phyloP scores from a whole-genome alignment of 1,140 invertebrate genomes.

The Nautilus pompilius region DNA sequence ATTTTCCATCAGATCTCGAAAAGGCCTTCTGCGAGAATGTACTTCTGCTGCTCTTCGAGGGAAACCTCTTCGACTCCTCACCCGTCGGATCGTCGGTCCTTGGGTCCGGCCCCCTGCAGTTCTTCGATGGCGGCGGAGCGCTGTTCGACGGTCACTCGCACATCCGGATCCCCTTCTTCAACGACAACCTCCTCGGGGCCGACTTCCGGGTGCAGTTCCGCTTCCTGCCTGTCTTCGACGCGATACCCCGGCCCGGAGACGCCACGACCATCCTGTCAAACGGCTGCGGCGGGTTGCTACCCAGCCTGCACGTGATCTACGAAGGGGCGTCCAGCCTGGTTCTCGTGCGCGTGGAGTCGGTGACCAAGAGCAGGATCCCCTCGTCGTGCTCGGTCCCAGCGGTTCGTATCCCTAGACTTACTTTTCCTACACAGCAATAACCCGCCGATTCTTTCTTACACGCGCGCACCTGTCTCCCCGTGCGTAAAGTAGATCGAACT shows the following conservation, averaged over 20 bases:
- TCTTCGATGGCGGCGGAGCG: background rate
- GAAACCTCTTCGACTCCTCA: background rate
- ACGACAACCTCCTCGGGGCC: background rate
- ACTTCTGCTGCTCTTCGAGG: background rate
- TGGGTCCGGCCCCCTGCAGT: background rate
- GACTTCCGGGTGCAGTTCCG: background rate
- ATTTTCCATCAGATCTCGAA: background rate
- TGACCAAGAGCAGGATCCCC: background rate
- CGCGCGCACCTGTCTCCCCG: too few species aligned
- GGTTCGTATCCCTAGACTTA: background rate
- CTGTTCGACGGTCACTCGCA: background rate
- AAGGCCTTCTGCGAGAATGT: background rate
- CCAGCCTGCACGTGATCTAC: background rate
- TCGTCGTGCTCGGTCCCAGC: background rate
- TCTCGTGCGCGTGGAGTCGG: background rate
- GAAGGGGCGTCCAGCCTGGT: background rate
- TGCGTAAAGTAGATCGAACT: too few species aligned
- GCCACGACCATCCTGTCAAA: background rate
- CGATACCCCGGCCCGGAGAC: background rate
- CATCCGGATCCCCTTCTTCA: background rate
- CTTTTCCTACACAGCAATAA: too few species aligned
- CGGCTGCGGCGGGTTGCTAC: background rate
- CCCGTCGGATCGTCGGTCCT: background rate
- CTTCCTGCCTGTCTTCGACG: background rate
- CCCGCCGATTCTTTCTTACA: too few species aligned